Evolutionary conservation across 2,888 invertebrate genomes (phyloP), one percentile per base, ranked within the genome.

Genomic region (Plagodis pulveraria): DNA sequence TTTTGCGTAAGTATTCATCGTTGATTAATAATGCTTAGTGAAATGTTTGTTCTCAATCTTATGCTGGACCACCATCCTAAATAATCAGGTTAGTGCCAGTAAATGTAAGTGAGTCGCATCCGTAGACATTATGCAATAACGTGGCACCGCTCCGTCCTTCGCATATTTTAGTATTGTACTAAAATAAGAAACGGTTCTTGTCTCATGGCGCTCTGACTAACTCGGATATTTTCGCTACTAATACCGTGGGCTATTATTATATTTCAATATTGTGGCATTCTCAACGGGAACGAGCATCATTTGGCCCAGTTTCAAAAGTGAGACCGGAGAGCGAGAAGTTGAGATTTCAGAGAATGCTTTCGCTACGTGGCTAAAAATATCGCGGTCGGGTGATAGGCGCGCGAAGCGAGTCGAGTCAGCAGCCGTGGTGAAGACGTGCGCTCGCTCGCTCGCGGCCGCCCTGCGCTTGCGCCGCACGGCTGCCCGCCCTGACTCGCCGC

Each of bases 281-380:
- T 89, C 83, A 84, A 83, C 84, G 84, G 80, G 87, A 83, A 85
- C 87, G 86, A 82, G 79, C 86, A 87, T 87, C 88, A 84, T 89
- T 91, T 92, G 91, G 91, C 91, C 91, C 91, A 91, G 89, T 86
- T 92, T 92, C 91, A 92, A 92, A 88, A 87, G 87, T 86, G 87
- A 85, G 90, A 87, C 81, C 86, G 81, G 86, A 85, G 87, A 87
- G 84, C 87, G 85, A 85, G 86, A 88, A 86, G 87, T 88, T 84
- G 83, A 84, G 83, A 85, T 89, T 89, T 87, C 81, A 82, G 82
- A 87, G 89, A 89, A 91, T 88, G 89, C 85, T 89, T 90, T 88
- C 84, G 89, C 82, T 86, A 77, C 76, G 73, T 67, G 79, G 81
- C 91, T 91, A 91, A 89, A 89, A 87, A 87, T 90, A 91, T 72